Conservation (phyloP, 2,888 invertebrate species). For the Epinotia brunnichana region DNA sequence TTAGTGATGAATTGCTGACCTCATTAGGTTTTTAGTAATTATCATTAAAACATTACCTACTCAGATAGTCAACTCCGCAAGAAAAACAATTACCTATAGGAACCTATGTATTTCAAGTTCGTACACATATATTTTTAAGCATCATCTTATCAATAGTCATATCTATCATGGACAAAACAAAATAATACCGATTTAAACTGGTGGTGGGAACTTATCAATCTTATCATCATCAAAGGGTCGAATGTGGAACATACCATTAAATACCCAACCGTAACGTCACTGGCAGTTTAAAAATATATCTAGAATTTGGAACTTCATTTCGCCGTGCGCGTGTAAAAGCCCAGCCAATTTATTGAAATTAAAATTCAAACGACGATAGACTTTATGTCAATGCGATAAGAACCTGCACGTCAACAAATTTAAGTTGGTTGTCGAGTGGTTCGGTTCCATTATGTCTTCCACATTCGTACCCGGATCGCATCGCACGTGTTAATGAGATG, state of each 20-base stretch:
- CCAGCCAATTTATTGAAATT: not conserved
- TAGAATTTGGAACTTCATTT: slow-evolving; percentile 35
- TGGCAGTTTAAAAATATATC: not conserved
- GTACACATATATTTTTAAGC: too few species aligned
- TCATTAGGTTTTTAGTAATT: too few species aligned
- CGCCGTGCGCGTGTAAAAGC: slow-evolving; percentile 14
- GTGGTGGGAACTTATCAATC: too few species aligned
- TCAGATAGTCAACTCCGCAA: too few species aligned
- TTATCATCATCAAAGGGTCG: not conserved
- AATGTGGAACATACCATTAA: not conserved
- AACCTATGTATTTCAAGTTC: too few species aligned
- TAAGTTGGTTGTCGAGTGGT: slow-evolving; percentile 9
- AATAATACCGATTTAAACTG: too few species aligned
- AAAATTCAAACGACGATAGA: not conserved
- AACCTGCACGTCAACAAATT: not conserved
- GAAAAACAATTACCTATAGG: too few species aligned
- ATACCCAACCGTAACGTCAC: not conserved
- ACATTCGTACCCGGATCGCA: slow-evolving; percentile 50
- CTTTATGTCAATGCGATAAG: not conserved
- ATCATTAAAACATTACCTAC: too few species aligned
- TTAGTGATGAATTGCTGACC: too few species aligned
- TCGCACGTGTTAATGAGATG: slow-evolving; percentile 64
- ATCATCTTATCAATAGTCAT: too few species aligned
- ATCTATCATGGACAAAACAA: too few species aligned
- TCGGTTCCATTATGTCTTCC: slow-evolving; percentile 35